phyloP scores from a whole-genome alignment of 2,113 vertebrate species.

The Ceyx margarethae region DNA sequence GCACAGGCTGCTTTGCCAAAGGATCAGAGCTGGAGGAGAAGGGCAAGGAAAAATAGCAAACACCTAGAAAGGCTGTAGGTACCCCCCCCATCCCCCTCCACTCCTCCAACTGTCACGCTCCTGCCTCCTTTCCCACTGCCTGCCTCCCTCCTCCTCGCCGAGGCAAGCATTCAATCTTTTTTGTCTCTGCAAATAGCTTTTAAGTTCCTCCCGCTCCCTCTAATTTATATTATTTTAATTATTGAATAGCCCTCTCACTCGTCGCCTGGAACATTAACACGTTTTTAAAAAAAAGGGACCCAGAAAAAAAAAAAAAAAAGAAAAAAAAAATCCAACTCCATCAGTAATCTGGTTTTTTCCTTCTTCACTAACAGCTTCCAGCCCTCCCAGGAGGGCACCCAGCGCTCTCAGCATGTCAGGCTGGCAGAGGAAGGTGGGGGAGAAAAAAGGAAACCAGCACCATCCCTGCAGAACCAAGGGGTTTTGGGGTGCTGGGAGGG shows the following conservation, averaged over 20 bases:
- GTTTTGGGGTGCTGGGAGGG: background rate
- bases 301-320: background rate
- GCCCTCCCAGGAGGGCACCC: slow-evolving; percentile 34
- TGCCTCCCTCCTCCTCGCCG: background rate
- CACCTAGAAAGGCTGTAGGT: background rate
- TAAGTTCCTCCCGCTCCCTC: slow-evolving; percentile 64
- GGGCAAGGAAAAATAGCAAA: fast-evolving
- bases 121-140: background rate
- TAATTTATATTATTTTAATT: slow-evolving; percentile 76
- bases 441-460: background rate
- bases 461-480: background rate
- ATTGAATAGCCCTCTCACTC: slow-evolving; percentile 68
- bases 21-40: background rate
- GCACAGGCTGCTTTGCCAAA: background rate
- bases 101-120: background rate
- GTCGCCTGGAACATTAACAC: slow-evolving; percentile 54
- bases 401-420: background rate
- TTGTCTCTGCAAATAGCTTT: slow-evolving; percentile 69
- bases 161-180: slow-evolving; percentile 50
- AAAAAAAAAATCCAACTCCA: slow-evolving; percentile 49
- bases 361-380: slow-evolving; percentile 49
- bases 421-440: background rate
- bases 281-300: slow-evolving; percentile 5
- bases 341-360: slow-evolving; percentile 15
- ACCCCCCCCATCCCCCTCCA: background rate